These are phyloP conservation scores for Tuta absoluta DNA, from an alignment of 2,888 invertebrate genomes.

Conservation along the genomic window DNA sequence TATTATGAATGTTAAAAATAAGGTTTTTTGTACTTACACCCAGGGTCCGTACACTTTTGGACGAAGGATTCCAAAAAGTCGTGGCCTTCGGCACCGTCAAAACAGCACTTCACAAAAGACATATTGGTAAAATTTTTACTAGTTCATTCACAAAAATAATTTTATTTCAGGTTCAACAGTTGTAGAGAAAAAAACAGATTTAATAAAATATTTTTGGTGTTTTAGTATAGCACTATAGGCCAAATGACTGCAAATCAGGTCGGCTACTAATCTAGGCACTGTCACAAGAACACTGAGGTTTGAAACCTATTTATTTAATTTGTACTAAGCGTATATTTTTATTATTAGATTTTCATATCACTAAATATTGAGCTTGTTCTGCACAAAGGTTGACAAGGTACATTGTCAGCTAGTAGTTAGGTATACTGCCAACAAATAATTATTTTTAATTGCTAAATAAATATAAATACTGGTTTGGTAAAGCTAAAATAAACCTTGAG, in stretches of 20 bases:
- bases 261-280: slow-evolving; percentile 1
- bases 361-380: background rate
- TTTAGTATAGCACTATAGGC: background rate
- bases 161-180: slow-evolving; percentile 22
- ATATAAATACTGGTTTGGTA: slow-evolving; percentile 8
- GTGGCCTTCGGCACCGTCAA: slow-evolving; percentile 87
- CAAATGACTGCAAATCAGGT: background rate
- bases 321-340: slow-evolving; percentile 1
- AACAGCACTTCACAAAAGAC: slow-evolving; percentile 90
- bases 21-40: slow-evolving; percentile 84
- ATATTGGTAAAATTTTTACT: slow-evolving; percentile 58
- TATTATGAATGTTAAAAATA: background rate
- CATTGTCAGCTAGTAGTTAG: background rate
- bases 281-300: background rate
- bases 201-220: slow-evolving; percentile 26
- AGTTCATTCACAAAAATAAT: slow-evolving; percentile 36
- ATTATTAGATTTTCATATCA: slow-evolving; percentile 11
- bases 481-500: slow-evolving; percentile 47
- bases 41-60: slow-evolving; percentile 90
- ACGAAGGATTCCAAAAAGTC: slow-evolving; percentile 88
- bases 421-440: background rate
- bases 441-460: slow-evolving; percentile 6
- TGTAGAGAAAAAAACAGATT: slow-evolving; percentile 29
- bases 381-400: background rate
- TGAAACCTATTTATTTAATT: background rate